These are phyloP conservation scores for Tretioscincus oriximinensis DNA, from an alignment of 2,113 vertebrate species.

Conservation along the genomic window DNA sequence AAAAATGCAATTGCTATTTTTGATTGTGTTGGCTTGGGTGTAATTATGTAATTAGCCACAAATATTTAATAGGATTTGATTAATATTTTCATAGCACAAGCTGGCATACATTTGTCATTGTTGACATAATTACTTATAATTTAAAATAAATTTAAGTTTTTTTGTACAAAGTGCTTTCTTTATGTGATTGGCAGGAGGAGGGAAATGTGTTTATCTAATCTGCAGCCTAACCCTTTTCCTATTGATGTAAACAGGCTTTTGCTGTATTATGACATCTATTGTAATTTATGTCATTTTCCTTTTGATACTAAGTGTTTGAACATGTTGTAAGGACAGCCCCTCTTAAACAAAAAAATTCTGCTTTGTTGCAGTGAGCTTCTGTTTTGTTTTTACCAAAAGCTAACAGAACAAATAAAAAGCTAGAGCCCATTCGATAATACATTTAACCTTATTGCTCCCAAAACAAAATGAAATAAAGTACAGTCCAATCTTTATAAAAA, in stretches of 20 bases:
- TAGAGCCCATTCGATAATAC: not conserved
- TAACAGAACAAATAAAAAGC: constrained; percentile 40
- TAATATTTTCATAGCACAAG: constrained; percentile 76
- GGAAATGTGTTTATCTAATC: constrained; percentile 46
- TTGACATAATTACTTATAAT: constrained; percentile 77
- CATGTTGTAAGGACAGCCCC: not conserved
- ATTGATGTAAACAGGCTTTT: constrained; percentile 38
- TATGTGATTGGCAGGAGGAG: constrained; percentile 56
- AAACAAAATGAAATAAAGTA: constrained; percentile 28
- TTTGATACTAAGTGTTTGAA: constrained; percentile 16
- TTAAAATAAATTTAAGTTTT: constrained; percentile 67
- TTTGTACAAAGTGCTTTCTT: constrained; percentile 78
- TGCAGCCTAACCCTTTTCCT: constrained; percentile 34
- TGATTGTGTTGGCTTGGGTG: constrained; percentile 77
- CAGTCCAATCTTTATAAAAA: constrained; percentile 38
- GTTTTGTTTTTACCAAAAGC: constrained; percentile 26
- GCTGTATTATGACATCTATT: constrained; percentile 35
- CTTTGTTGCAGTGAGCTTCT: constrained; percentile 24
- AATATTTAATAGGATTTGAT: constrained; percentile 81
- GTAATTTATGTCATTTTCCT: constrained; percentile 37
- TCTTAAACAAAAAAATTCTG: constrained; percentile 1
- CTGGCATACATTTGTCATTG: constrained; percentile 77
- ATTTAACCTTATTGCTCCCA: constrained; percentile 45
- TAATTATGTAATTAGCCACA: constrained; percentile 81
- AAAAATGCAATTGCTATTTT: constrained; percentile 71